Percentiles rank a stretch among this genome's conserved stretches.
These are phyloP conservation scores for Coboldia fuscipes DNA, from an alignment of 1,140 invertebrate species.

Conservation along the genomic window DNA sequence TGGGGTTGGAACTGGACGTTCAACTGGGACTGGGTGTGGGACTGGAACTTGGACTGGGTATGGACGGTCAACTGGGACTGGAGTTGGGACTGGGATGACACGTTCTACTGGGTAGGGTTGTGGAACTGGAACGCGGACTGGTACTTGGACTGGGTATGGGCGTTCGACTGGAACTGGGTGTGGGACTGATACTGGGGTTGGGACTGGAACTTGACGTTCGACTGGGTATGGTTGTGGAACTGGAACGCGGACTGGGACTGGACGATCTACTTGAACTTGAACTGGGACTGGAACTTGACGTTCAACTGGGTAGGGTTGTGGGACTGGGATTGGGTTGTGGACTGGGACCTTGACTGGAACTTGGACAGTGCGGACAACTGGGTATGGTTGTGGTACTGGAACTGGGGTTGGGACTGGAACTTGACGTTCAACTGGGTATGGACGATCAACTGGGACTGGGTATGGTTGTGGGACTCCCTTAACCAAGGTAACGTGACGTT, in stretches of 20 bases:
- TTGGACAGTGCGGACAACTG: constrained; percentile 33
- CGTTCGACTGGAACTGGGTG: constrained; percentile 41
- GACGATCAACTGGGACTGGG: constrained; percentile 35
- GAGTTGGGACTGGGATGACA: constrained; percentile 42
- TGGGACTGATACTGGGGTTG: constrained; percentile 44
- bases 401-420: constrained; percentile 37
- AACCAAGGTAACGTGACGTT: constrained; percentile 16
- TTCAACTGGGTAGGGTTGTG: constrained; percentile 38
- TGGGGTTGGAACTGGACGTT: constrained; percentile 33
- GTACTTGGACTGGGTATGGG: constrained; percentile 33
- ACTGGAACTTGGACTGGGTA: constrained; percentile 27
- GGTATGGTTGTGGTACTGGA: constrained; percentile 37
- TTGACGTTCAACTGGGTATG: constrained; percentile 36
- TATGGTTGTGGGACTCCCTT: constrained; percentile 35
- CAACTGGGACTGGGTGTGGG: constrained; percentile 30
- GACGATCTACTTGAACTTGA: constrained; percentile 31
- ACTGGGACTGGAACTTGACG: constrained; percentile 39
- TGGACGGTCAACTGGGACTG: constrained; percentile 39
- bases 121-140: constrained; percentile 40
- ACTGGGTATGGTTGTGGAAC: constrained; percentile 42
- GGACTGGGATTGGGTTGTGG: constrained; percentile 36
- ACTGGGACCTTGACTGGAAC: constrained; percentile 34
- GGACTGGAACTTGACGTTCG: constrained; percentile 39
- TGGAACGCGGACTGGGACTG: constrained; percentile 34
- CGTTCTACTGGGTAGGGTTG: constrained; percentile 51